Conservation (phyloP, 2,797 vertebrate species). For the Anguilla megastoma region DNA sequence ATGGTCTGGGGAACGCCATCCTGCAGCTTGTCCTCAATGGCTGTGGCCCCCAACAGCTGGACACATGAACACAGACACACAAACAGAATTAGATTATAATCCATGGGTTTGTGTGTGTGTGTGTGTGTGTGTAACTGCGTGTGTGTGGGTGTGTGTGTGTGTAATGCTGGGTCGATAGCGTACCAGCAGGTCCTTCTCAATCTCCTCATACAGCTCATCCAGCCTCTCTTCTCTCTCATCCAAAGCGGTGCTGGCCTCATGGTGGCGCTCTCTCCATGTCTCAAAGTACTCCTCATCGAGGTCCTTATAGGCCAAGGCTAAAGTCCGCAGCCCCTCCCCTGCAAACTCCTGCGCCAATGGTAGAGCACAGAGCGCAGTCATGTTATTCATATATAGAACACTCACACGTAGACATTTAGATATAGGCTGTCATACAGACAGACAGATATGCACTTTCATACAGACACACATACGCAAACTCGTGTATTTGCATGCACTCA, state of each 20-base stretch:
- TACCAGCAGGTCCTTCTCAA: slow-evolving; percentile 89
- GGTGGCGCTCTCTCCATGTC: slow-evolving; percentile 81
- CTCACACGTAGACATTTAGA: not conserved
- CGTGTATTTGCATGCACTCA: not conserved
- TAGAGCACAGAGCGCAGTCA: not conserved
- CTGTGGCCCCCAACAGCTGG: slow-evolving; percentile 90
- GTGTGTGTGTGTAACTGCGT: not conserved
- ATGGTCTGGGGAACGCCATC: slow-evolving; percentile 91
- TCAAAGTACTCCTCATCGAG: slow-evolving; percentile 79
- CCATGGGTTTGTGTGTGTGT: no score
- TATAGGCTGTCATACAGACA: not conserved
- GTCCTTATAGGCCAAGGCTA: slow-evolving; percentile 85
- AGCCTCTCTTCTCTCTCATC: slow-evolving; percentile 80
- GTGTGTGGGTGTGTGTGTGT: not conserved
- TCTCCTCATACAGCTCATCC: slow-evolving; percentile 83
- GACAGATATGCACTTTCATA: not conserved
- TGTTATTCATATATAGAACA: not conserved
- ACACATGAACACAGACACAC: slow-evolving; percentile 10
- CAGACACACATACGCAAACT: slow-evolving; percentile 4
- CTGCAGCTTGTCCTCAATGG: slow-evolving; percentile 94
- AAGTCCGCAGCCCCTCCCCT: slow-evolving; percentile 86
- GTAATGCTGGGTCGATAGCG: not conserved
- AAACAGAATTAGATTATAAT: slow-evolving; percentile 27
- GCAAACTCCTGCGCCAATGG: slow-evolving; percentile 83
- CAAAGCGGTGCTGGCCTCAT: slow-evolving; percentile 78